Evolutionary conservation across 2,797 vertebrate genomes (phyloP), one percentile per base, ranked within the genome.

Genomic region (Zalophus californianus): DNA sequence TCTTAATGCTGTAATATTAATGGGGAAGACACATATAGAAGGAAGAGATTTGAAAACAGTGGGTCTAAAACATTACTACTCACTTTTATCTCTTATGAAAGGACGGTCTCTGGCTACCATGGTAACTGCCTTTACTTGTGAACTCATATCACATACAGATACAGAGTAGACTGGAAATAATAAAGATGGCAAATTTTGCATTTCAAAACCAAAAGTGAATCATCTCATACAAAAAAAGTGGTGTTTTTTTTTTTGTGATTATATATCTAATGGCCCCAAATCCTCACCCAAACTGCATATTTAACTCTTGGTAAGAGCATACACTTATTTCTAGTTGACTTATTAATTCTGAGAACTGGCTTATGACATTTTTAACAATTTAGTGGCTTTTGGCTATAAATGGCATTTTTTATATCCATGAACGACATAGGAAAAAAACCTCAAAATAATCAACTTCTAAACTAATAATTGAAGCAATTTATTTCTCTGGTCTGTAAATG

Each of bases 131-230:
- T 93, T 50, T 29, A 50, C 41, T 10, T 54, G 7, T 23, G 38
- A 87, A 70, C 52, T 90, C 62, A 44, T 86, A 78, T 60, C 85
- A 84, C 16, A 29, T 48, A 54, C 90, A 18, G 50, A 32, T 21
- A 48, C 5, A 15, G 27, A 60, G 11, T 78, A 60, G 38, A 91
- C 16, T 82, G 64, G 10, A 94, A 86, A 87, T 18, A 64, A 70
- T 82, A 70, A 88, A 88, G 75, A 70, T 91, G 66, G 12, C 50
- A 86, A 48, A 38, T 73, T 90, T 91, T 84, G 35, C n/a, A 94
- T 77, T 94, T 94, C 35, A 44, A 91, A 88, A 91, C 12, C 23
- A 73, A 60, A 92, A 94, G n/a, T 64, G 94, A 93, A 83, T 77
- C 41, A 29, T 70, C 68, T 64, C 54, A 58, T 18, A 18, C 8